Evolutionary conservation across 1,140 invertebrate species (phyloP).

Genomic region (Ceratosolen fusciceps): DNA sequence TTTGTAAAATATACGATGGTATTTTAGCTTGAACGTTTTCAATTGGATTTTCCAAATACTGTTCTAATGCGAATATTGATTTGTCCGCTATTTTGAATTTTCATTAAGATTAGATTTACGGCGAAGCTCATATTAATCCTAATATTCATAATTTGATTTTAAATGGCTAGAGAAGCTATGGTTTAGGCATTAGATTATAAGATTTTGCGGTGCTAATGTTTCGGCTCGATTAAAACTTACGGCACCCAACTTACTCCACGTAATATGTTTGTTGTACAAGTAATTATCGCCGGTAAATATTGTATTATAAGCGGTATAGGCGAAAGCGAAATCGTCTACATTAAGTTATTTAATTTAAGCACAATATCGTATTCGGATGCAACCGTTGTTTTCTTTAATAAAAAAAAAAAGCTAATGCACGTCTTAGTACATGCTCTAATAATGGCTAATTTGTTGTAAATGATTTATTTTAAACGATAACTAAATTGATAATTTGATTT

Average conservation of each 20-base stretch:
- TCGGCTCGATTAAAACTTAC: not conserved
- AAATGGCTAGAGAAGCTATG: not conserved
- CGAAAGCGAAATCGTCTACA: not conserved
- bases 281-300: not conserved
- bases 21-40: too few species aligned
- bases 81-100: not conserved
- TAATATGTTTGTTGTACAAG: not conserved
- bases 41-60: too few species aligned
- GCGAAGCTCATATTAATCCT: not conserved
- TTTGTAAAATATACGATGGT: too few species aligned
- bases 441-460: too few species aligned
- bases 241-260: not conserved
- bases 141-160: not conserved
- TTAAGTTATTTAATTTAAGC: constrained; percentile 1
- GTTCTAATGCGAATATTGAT: not conserved
- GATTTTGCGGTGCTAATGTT: not conserved
- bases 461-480: too few species aligned
- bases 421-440: too few species aligned
- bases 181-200: not conserved
- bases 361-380: not conserved
- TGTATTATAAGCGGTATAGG: not conserved
- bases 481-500: too few species aligned
- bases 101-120: not conserved
- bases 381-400: too few species aligned
- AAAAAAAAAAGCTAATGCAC: too few species aligned